Evolutionary conservation across 2,113 vertebrate genomes (phyloP), one percentile per base, ranked within the genome.

Genomic region (Camelus bactrianus): DNA sequence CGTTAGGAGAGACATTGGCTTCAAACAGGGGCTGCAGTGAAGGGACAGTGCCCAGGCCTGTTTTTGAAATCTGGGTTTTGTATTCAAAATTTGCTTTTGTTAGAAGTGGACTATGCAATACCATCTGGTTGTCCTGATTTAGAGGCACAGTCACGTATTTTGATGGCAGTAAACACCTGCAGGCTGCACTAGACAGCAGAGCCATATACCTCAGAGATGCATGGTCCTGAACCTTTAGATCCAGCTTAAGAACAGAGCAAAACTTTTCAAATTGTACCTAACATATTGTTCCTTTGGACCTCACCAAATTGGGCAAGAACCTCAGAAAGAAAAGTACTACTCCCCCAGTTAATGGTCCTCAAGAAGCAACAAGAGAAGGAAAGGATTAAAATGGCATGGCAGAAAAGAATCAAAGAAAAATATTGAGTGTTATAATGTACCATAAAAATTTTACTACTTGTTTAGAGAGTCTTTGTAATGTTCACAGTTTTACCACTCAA

Each of bases 401-500:
- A 73, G 94, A 56, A 89, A 64, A 38, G 76, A 93, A 72, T 77
- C n/a, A 69, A 58, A 80, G 13, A 64, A 81, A 96, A 97, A 76
- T 70, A 95, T 35, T 67, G 86, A 87, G 82, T 93, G 46, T 90
- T 93, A 89, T 6, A 82, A 93, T 17, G 12, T 50, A 32, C 62
- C 30, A 94, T 95, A 93, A 96, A 91, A 93, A 13, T 91, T 93
- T 96, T 94, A 97, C 58, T 84, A 48, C 77, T 86, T 94, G 26
- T 94, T 98, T 96, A 97, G 97, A 96, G 93, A 97, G 56, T 54
- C 42, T 94, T 92, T 38, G 54, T 76, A 82, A 94, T 90, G n/a
- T 85, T 97, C 38, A 5, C 80, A 80, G 22, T 89, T 96, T 96
- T 92, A 19, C 77, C 77, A 96, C 69, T 94, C 82, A 79, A 62